Conservation (phyloP, 2,888 invertebrate species). For the Patella pellucida region DNA sequence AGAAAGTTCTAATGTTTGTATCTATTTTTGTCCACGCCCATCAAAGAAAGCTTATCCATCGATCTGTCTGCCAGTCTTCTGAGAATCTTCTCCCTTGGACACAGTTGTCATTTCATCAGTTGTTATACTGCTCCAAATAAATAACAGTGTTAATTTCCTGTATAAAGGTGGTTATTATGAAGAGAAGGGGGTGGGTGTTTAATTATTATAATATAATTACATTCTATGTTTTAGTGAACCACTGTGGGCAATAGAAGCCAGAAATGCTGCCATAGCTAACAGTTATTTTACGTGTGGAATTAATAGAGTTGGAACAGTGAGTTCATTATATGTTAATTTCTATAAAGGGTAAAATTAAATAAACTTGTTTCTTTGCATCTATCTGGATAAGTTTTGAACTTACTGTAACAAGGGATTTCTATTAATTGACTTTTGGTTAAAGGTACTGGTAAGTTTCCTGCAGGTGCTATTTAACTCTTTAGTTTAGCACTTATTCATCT, state of each 20-base stretch:
- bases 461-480: too few relatives aligned
- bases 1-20: too few relatives aligned
- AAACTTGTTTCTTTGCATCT: too few relatives aligned
- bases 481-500: neutral
- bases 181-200: neutral
- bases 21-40: too few relatives aligned
- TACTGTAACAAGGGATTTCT: too few relatives aligned
- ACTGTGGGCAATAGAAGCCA: slow-evolving; percentile 94
- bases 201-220: neutral
- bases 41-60: too few relatives aligned
- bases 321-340: slow-evolving; percentile 28
- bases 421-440: neutral
- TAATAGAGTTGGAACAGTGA: slow-evolving; percentile 94
- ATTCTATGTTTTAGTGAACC: slow-evolving; percentile 81
- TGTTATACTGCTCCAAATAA: too few relatives aligned
- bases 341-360: too few relatives aligned
- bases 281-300: slow-evolving; percentile 92
- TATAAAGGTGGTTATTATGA: neutral
- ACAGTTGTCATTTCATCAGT: too few relatives aligned
- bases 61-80: too few relatives aligned
- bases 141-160: neutral
- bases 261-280: slow-evolving; percentile 96
- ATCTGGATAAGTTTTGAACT: too few relatives aligned
- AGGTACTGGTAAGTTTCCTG: neutral
- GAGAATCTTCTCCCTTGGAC: too few relatives aligned